A percentile compares a stretch with the other conserved stretches of the same genome.
phyloP scores from a whole-genome alignment of 2,797 vertebrate genomes.

The Gadopsis bispinosus region DNA sequence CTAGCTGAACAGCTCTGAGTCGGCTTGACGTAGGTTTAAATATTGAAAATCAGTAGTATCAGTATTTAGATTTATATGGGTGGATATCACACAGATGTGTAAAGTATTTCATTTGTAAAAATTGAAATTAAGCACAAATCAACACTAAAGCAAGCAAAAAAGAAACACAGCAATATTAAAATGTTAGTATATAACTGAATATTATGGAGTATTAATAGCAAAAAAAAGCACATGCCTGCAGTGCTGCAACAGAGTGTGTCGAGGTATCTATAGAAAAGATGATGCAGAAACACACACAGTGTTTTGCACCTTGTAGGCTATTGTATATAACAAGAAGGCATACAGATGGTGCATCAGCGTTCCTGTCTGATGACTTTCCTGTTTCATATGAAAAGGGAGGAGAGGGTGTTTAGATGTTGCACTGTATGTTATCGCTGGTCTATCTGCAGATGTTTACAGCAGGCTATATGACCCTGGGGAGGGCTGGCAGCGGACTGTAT shows the following conservation, averaged over 20 bases:
- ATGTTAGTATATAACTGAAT: background rate
- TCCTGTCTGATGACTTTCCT: slow-evolving; percentile 25
- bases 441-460: slow-evolving; percentile 55
- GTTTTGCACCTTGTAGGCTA: background rate
- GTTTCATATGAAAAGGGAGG: slow-evolving; percentile 42
- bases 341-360: slow-evolving; percentile 4
- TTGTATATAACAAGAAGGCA: background rate
- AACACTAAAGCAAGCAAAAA: background rate
- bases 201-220: background rate
- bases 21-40: background rate
- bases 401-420: slow-evolving; percentile 62
- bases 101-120: background rate
- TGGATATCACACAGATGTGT: background rate
- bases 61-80: background rate
- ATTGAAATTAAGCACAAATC: background rate
- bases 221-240: no score
- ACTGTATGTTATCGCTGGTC: slow-evolving; percentile 59
- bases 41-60: background rate
- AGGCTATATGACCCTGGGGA: slow-evolving; percentile 65
- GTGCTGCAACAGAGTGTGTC: background rate
- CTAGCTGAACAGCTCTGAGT: slow-evolving; percentile 10
- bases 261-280: background rate
- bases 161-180: background rate
- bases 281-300: background rate
- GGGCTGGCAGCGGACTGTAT: slow-evolving; percentile 5